A percentile compares a stretch with the other conserved stretches of the same genome.
These are phyloP conservation scores for Catostylus mosaicus DNA, from an alignment of 30 jellyfish, hydroid and myxozoan species.

Conservation along the genomic window DNA sequence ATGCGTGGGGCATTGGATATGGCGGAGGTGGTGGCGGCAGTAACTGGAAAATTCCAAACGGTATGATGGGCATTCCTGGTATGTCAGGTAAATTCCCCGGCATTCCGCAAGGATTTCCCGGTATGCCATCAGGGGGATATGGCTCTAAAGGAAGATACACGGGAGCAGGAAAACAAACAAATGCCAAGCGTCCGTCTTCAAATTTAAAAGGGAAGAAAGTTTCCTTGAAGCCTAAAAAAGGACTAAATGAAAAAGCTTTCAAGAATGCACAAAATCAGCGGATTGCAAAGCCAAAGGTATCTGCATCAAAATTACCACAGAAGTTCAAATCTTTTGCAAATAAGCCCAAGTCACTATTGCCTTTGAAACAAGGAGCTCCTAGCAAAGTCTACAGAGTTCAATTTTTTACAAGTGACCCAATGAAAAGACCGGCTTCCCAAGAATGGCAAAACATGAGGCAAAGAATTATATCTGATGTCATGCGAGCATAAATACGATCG, in stretches of 20 bases:
- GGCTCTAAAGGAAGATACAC: conserved; percentile 32
- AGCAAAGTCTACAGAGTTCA: conserved; percentile 38
- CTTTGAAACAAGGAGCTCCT: background rate
- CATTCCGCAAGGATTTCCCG: conserved; percentile 58
- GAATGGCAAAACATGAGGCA: conserved; percentile 48
- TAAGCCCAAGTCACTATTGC: conserved; percentile 6
- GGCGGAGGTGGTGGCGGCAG: conserved; percentile 77
- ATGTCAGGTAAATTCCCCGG: conserved; percentile 51
- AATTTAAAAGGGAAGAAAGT: conserved; percentile 34
- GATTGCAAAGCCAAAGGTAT: background rate
- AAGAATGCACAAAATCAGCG: conserved; percentile 3
- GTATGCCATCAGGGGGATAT: conserved; percentile 71
- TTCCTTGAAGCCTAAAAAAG: conserved; percentile 34
- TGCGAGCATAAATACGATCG: conserved; percentile 17
- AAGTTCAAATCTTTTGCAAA: background rate
- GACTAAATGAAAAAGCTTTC: conserved; percentile 16
- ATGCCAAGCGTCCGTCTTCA: conserved; percentile 34
- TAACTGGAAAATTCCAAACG: conserved; percentile 42
- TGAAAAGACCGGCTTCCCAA: conserved; percentile 21
- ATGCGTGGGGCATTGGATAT: conserved; percentile 69
- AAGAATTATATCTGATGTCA: conserved; percentile 30
- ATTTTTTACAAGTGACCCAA: conserved; percentile 34
- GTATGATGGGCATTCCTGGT: conserved; percentile 66
- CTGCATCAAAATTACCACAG: background rate
- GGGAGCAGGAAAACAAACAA: conserved; percentile 32